Conservation (phyloP, 2,888 invertebrate genomes). For the Cephus sareptanus region DNA sequence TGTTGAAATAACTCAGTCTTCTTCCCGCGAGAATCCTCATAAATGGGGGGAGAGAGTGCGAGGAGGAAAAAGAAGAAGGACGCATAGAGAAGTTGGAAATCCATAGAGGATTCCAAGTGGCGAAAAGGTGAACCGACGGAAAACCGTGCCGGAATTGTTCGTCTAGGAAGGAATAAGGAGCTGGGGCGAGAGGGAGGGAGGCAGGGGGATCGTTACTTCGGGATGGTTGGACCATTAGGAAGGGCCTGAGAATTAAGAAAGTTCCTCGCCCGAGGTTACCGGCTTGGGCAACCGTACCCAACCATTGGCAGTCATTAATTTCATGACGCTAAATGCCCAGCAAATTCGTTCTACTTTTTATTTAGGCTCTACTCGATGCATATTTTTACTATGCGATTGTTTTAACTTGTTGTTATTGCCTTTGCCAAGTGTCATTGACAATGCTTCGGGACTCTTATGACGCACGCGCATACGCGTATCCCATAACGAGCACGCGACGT, state of each 20-base stretch:
- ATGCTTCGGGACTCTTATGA: background rate
- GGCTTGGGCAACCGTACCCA: background rate
- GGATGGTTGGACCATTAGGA: background rate
- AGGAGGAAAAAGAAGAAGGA: background rate
- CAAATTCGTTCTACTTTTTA: background rate
- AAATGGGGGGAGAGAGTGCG: background rate
- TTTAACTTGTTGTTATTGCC: background rate
- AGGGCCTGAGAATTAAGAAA: background rate
- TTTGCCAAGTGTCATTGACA: background rate
- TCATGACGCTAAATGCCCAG: background rate
- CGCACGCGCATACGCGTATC: constrained; percentile 1
- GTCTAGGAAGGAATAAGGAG: background rate
- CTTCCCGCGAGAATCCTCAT: background rate
- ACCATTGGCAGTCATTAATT: background rate
- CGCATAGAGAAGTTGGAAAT: background rate
- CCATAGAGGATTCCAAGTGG: background rate
- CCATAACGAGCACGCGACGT: background rate
- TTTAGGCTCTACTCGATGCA: background rate
- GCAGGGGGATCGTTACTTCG: background rate
- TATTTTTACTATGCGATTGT: background rate
- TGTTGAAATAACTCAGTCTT: background rate
- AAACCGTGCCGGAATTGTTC: background rate
- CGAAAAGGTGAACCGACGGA: background rate
- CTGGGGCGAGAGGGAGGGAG: background rate
- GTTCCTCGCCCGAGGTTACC: background rate